These are phyloP conservation scores for Turritopsis dohrnii DNA, from an alignment of 30 jellyfish, hydroid and myxozoan species.

Conservation along the genomic window DNA sequence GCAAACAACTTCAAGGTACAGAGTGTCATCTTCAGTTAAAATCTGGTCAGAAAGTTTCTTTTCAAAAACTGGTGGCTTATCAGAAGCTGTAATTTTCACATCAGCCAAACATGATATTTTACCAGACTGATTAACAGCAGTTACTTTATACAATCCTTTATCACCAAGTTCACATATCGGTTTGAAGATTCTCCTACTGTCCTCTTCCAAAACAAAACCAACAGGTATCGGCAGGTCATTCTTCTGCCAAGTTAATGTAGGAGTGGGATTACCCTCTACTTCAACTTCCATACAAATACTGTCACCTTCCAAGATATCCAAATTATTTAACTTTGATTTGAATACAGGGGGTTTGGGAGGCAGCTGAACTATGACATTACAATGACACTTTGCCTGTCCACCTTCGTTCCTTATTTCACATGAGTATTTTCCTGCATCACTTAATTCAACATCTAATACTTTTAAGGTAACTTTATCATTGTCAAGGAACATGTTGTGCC, in stretches of 20 bases:
- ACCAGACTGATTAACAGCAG: conserved; percentile 39
- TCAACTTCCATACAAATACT: conserved; percentile 42
- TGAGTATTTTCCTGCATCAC: conserved; percentile 61
- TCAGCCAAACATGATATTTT: not conserved
- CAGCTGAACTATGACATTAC: conserved; percentile 45
- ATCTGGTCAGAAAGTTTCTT: conserved; percentile 16
- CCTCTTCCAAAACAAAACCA: conserved; percentile 36
- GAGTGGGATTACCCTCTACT: conserved; percentile 71
- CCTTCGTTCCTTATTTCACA: conserved; percentile 58
- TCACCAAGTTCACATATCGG: conserved; percentile 20
- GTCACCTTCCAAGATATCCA: conserved; percentile 48
- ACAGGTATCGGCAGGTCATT: conserved; percentile 50
- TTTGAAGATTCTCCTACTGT: conserved; percentile 16
- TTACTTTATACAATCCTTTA: conserved; percentile 30
- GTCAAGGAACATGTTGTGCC: conserved; percentile 39
- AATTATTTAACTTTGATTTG: conserved; percentile 16
- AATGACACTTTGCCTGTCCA: conserved; percentile 72
- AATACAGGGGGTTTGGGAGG: conserved; percentile 55
- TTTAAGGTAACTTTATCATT: conserved; percentile 40
- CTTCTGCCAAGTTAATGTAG: conserved; percentile 65
- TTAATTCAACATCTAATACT: conserved; percentile 26
- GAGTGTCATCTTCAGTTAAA: conserved; percentile 37
- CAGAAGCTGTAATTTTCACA: conserved; percentile 3
- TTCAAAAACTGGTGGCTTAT: conserved; percentile 18
- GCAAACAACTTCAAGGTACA: conserved; percentile 41